Percentiles rank a stretch among this genome's conserved stretches.
Conservation (phyloP, 2,113 vertebrate genomes). For the Brachyistius frenatus region DNA sequence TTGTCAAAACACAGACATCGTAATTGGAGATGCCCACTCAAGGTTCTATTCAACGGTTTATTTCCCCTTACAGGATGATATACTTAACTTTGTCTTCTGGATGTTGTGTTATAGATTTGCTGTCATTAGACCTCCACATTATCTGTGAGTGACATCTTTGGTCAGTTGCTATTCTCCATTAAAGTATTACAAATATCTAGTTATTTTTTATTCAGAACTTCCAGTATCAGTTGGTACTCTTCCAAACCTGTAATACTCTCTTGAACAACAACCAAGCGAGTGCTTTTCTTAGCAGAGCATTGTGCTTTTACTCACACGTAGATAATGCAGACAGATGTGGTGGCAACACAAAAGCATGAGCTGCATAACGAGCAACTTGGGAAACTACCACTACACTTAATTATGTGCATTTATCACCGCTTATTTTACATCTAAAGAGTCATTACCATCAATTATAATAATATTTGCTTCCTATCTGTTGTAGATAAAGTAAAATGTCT, state of each 20-base stretch:
- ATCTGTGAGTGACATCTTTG: background rate
- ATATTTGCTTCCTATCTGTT: background rate
- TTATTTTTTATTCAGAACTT: background rate
- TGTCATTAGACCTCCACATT: background rate
- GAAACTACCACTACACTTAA: background rate
- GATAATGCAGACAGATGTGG: background rate
- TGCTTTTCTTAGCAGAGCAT: background rate
- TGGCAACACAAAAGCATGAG: background rate
- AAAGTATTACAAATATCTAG: background rate
- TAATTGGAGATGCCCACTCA: background rate
- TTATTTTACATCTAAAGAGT: background rate
- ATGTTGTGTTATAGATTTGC: background rate
- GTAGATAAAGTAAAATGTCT: background rate
- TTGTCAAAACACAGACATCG: background rate
- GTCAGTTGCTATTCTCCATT: background rate
- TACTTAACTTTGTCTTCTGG: background rate
- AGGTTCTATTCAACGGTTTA: background rate
- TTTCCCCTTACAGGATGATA: background rate
- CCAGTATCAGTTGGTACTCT: background rate
- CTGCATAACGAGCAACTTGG: background rate
- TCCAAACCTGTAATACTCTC: background rate
- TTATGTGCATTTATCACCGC: background rate
- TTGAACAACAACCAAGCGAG: background rate
- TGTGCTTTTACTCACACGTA: background rate
- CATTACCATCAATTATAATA: background rate